These are phyloP conservation scores for Panurus biarmicus DNA, from an alignment of 2,113 vertebrate genomes.

Conservation along the genomic window DNA sequence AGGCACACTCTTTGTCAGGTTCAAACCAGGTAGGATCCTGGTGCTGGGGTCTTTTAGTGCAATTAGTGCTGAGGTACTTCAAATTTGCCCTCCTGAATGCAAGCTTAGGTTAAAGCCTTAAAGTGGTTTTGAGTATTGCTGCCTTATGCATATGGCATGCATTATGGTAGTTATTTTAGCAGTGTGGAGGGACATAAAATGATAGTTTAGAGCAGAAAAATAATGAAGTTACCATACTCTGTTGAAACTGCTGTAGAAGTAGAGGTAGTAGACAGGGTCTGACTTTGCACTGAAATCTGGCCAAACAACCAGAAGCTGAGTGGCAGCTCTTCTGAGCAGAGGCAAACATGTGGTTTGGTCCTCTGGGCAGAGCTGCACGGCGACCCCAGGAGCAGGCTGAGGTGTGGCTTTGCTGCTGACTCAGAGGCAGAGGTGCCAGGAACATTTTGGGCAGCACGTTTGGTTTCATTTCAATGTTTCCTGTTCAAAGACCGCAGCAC, in stretches of 20 bases:
- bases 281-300: background rate
- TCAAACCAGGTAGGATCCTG: background rate
- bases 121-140: background rate
- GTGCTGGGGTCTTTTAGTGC: background rate
- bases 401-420: background rate
- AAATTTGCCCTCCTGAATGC: background rate
- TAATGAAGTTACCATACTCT: background rate
- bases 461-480: background rate
- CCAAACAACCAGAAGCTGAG: background rate
- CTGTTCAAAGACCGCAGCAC: background rate
- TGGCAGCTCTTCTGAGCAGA: background rate
- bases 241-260: background rate
- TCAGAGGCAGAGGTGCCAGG: background rate
- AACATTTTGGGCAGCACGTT: background rate
- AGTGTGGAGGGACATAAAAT: background rate
- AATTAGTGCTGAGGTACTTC: background rate
- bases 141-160: background rate
- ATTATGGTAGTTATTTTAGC: background rate
- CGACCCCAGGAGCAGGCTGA: background rate
- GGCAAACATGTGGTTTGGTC: background rate
- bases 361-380: background rate
- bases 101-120: background rate
- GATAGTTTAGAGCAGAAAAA: background rate
- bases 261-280: background rate
- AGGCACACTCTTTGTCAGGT: background rate